These are phyloP conservation scores for Sinodicranocentrus sp. DNA, from an alignment of 2,888 invertebrate genomes.

Conservation along the genomic window DNA sequence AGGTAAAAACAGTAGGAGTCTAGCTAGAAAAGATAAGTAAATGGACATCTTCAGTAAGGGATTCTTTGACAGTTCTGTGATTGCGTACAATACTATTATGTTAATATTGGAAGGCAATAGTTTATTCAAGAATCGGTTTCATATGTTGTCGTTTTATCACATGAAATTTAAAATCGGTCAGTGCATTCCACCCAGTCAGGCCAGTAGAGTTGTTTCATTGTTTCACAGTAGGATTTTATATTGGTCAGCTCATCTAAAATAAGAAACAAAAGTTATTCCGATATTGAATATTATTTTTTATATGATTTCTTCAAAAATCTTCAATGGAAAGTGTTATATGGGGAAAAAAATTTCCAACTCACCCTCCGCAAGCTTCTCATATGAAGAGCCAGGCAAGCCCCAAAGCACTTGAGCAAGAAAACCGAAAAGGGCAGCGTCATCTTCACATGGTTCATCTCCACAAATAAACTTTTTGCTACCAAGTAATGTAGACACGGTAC, in stretches of 20 bases:
- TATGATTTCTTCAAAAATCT: not conserved
- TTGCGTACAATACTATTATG: no score
- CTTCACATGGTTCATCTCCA: slow-evolving; percentile 72
- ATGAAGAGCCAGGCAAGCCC: slow-evolving; percentile 76
- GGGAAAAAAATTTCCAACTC: not conserved
- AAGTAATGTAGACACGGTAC: slow-evolving; percentile 61
- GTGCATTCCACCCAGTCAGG: slow-evolving; percentile 69
- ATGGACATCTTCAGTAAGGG: no score
- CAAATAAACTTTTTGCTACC: slow-evolving; percentile 71
- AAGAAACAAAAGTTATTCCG: no score
- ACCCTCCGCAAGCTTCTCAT: slow-evolving; percentile 71
- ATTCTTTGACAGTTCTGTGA: no score
- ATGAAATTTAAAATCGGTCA: no score
- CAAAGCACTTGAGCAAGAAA: slow-evolving; percentile 78
- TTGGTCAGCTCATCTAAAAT: slow-evolving; percentile 64
- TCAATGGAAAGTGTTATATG: not conserved
- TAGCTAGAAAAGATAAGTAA: no score
- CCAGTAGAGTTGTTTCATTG: slow-evolving; percentile 71
- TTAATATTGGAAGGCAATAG: no score
- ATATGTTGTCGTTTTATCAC: no score
- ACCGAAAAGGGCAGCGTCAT: slow-evolving; percentile 79
- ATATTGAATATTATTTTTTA: not conserved
- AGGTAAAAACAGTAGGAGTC: no score
- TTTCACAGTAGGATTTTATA: slow-evolving; percentile 64
- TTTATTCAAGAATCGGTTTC: no score